Conservation (phyloP, 2,797 vertebrate genomes). For the Protosalanx chinensis region DNA sequence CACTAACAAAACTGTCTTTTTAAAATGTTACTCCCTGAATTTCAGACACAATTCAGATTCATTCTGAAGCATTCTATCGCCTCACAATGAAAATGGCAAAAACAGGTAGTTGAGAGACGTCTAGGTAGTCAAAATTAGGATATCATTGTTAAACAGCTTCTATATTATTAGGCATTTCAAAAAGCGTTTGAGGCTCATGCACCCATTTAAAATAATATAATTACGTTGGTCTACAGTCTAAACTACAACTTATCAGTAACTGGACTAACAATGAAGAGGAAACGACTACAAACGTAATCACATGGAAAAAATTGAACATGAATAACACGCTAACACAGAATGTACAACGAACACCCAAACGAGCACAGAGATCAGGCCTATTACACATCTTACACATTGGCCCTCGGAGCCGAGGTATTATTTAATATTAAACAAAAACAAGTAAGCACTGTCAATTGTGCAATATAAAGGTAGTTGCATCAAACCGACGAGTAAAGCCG, state of each 20-base stretch:
- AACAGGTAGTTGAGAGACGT: constrained; percentile 71
- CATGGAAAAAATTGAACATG: constrained; percentile 78
- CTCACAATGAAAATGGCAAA: constrained; percentile 39
- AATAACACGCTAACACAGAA: constrained; percentile 79
- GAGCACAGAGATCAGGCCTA: constrained; percentile 78
- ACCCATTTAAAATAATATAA: constrained; percentile 45
- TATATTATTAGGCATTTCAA: constrained; percentile 45
- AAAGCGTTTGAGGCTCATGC: constrained; percentile 44
- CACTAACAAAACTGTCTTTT: constrained; percentile 58
- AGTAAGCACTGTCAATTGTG: constrained; percentile 82
- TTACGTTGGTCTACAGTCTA: constrained; percentile 43
- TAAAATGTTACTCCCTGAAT: constrained; percentile 68
- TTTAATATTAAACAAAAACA: constrained; percentile 59
- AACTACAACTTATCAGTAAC: constrained; percentile 56
- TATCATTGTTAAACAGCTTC: constrained; percentile 53
- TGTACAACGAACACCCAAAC: constrained; percentile 84
- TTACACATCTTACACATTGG: constrained; percentile 72
- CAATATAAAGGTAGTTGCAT: constrained; percentile 76
- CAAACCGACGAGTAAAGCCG: constrained; percentile 57
- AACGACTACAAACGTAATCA: constrained; percentile 68
- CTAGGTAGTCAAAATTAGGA: constrained; percentile 68
- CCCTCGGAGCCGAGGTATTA: constrained; percentile 61
- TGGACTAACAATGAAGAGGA: constrained; percentile 65
- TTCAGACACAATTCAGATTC: constrained; percentile 52
- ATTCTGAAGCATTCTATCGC: constrained; percentile 52